Base-by-base conservation (phyloP, 2,888 invertebrate genomes). In the Epirrhoe alternata region DNA sequence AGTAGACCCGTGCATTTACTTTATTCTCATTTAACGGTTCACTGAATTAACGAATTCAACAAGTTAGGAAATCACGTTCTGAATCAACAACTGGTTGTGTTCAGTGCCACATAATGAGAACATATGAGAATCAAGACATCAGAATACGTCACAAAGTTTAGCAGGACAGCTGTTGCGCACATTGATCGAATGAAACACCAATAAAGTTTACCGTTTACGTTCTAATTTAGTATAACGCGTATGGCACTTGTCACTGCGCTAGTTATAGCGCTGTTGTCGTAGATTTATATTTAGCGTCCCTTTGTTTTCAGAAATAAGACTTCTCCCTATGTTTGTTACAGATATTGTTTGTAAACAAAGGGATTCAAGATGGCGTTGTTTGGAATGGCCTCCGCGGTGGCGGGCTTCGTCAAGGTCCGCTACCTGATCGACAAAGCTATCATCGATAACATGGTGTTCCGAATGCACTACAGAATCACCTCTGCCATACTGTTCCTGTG, bases 321-420 rank as follows among this genome's bases (percentile, higher is more conserved):
- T 61, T 66, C 38, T 49, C 57, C 55, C 30, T 63, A 74, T 76
- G 71, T 78, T 81, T 80, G 74, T 86, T 86, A 63, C 84, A 86
- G 86, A 79, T 77, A 81, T 75, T 77, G 77, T 77, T 76, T 79
- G 72, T 81, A 80, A 79, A 79, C 84, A 93, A 85, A 81, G 59
- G 70, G 66, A 74, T 73, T 57, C 76, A 87, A 88, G 83, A 97
- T 97, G 97, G 96, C 96, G 83, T 95, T 97, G 73, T 96, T 97
- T 84, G 97, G 97, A 73, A 94, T 98, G 95, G 96, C 97, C 76
- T 97, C 97, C 83, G 96, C 97, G 77, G 96, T 98, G 78, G 97
- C 97, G 94, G 97, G 97, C 92, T 97, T 97, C 88, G 95, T 98
- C 79, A 97, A 97, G 94, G 97, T 97, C 86, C 96, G 97, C 87